These are phyloP conservation scores for Odontocerum albicorne DNA, from an alignment of 2,888 invertebrate genomes.

Conservation along the genomic window DNA sequence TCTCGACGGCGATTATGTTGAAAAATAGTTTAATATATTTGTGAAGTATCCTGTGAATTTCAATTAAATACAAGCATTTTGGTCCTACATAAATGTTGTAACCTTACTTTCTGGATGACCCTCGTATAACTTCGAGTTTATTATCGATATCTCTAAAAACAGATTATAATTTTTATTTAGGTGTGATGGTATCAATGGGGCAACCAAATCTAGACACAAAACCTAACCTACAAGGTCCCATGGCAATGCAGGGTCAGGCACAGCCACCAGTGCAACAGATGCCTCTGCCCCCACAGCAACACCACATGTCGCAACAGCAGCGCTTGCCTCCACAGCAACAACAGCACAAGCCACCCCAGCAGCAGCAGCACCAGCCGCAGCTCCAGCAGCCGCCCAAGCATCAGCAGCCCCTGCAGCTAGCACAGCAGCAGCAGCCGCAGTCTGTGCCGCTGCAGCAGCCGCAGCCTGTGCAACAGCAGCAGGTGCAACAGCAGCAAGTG, in stretches of 20 bases:
- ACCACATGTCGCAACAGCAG: conserved; percentile 44
- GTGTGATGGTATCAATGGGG: conserved; percentile 27
- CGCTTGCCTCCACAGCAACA: conserved; percentile 27
- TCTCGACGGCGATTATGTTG: no score
- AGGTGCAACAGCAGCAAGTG: neutral
- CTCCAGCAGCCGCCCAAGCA: conserved; percentile 31
- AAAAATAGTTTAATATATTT: no score
- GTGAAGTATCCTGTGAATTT: no score
- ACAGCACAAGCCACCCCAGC: conserved; percentile 4
- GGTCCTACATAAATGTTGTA: no score
- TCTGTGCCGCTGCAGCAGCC: neutral
- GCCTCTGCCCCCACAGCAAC: conserved; percentile 29
- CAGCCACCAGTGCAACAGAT: conserved; percentile 41
- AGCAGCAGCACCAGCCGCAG: conserved; percentile 38
- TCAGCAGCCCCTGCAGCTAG: neutral
- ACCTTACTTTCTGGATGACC: no score
- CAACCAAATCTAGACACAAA: conserved; percentile 47
- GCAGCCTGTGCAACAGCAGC: neutral
- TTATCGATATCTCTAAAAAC: no score
- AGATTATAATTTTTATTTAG: conserved; percentile 2
- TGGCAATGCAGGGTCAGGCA: conserved; percentile 44
- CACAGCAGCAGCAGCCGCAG: conserved; percentile 33
- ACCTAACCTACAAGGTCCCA: conserved; percentile 49
- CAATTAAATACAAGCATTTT: no score
- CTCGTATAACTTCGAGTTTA: no score